Conservation (phyloP, 2,797 vertebrate species). For the Oryzias dopingdopingensis region DNA sequence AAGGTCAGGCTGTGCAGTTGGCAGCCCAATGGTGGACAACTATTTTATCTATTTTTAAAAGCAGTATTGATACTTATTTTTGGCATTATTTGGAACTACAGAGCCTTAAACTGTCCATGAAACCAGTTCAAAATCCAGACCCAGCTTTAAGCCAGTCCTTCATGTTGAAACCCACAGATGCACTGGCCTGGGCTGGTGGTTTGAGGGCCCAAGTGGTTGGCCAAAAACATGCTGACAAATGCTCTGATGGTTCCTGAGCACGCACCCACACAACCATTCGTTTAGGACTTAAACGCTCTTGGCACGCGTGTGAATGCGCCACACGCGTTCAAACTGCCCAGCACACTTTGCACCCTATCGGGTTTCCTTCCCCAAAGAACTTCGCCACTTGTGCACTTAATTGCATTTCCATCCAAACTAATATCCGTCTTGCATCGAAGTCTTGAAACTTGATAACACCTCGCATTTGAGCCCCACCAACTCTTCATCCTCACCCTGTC, state of each 20-base stretch:
- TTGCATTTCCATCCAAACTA: conserved; percentile 70
- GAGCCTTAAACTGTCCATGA: conserved; percentile 36
- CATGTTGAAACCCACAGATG: conserved; percentile 46
- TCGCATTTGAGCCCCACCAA: conserved; percentile 57
- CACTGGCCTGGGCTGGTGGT: conserved; percentile 53
- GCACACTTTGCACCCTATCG: conserved; percentile 75
- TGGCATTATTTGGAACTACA: background rate
- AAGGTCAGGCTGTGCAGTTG: conserved; percentile 31
- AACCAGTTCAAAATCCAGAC: conserved; percentile 41
- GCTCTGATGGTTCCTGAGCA: conserved; percentile 60
- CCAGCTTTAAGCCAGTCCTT: conserved; percentile 46
- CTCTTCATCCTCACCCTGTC: conserved; percentile 34
- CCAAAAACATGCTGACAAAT: conserved; percentile 70
- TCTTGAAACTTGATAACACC: conserved; percentile 56
- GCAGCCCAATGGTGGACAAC: conserved; percentile 20
- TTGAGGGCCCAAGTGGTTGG: conserved; percentile 71
- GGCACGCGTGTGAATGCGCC: conserved; percentile 55
- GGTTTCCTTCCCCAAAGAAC: conserved; percentile 56
- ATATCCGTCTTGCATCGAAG: conserved; percentile 61
- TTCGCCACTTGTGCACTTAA: conserved; percentile 60
- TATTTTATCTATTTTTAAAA: conserved; percentile 25
- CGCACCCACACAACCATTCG: conserved; percentile 29
- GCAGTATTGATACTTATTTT: conserved; percentile 20
- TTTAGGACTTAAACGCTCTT: conserved; percentile 48
- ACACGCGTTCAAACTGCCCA: conserved; percentile 44